Percentiles rank a stretch among this genome's conserved stretches.
These are phyloP conservation scores for Melangyna quadrimaculata DNA, from an alignment of 2,888 invertebrate genomes.

Conservation along the genomic window DNA sequence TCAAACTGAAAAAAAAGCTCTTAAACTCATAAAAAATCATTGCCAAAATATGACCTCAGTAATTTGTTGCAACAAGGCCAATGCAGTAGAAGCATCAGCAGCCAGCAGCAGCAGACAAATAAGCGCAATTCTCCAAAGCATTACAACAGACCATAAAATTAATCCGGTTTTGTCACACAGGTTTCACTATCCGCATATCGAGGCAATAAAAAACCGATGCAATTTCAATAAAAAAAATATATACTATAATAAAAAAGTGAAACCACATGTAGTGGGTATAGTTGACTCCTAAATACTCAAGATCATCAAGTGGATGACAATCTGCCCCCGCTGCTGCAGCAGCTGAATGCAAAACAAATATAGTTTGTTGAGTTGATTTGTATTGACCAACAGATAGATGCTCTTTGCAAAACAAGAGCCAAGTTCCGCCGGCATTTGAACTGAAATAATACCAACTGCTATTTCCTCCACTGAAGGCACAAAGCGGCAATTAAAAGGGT, in stretches of 20 bases:
- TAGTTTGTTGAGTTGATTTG: neutral
- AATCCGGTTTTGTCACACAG: conserved; percentile 47
- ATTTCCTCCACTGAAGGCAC: conserved; percentile 48
- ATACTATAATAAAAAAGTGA: neutral
- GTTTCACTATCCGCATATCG: conserved; percentile 26
- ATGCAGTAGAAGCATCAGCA: neutral
- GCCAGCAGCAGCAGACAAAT: neutral
- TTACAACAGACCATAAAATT: conserved; percentile 11
- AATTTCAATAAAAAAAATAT: conserved; percentile 11
- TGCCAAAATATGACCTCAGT: conserved; percentile 10
- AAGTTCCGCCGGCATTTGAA: conserved; percentile 67
- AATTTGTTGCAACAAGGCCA: conserved; percentile 50
- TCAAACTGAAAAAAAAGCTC: neutral
- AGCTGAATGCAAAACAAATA: conserved; percentile 31
- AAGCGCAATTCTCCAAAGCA: conserved; percentile 3
- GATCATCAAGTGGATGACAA: conserved; percentile 53
- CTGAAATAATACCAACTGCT: conserved; percentile 19
- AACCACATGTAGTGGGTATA: neutral
- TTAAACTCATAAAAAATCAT: conserved; percentile 56
- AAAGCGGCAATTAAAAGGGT: conserved; percentile 69
- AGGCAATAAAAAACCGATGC: conserved; percentile 2
- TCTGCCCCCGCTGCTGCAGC: neutral
- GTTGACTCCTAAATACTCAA: conserved; percentile 45
- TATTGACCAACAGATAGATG: conserved; percentile 28
- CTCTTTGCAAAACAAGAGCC: neutral